These are phyloP conservation scores for Actinemys pallida DNA, from an alignment of 2,113 vertebrate species.

Conservation along the genomic window DNA sequence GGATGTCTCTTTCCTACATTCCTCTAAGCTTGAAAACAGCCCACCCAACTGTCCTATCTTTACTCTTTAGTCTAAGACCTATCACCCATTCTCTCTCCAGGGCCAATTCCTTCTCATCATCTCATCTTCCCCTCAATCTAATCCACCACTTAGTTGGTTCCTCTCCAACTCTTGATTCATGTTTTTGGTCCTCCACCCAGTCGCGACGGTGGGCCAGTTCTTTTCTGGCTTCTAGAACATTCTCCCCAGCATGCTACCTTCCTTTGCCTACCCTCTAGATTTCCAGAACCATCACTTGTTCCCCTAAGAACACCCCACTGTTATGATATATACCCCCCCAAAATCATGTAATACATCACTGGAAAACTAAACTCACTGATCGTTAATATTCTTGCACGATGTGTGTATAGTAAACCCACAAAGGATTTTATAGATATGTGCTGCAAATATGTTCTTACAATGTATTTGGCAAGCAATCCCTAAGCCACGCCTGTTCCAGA, in stretches of 20 bases:
- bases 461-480: not conserved
- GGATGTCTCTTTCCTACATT: not conserved
- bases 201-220: not conserved
- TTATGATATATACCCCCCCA: not conserved
- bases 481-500: not conserved
- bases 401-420: not conserved
- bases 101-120: not conserved
- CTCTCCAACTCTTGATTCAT: not conserved
- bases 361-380: not conserved
- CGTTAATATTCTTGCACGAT: not conserved
- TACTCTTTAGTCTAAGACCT: not conserved
- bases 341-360: not conserved
- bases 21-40: not conserved
- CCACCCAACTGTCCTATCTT: not conserved
- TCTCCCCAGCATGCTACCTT: not conserved
- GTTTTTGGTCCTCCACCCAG: not conserved
- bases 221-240: not conserved
- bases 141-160: fast-evolving
- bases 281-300: not conserved
- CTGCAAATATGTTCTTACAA: too few species aligned
- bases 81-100: not conserved
- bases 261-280: not conserved
- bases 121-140: not conserved
- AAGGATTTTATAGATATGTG: not conserved
- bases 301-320: not conserved